Conservation (phyloP, 2,797 vertebrate species). For the Myotis pilosus region DNA sequence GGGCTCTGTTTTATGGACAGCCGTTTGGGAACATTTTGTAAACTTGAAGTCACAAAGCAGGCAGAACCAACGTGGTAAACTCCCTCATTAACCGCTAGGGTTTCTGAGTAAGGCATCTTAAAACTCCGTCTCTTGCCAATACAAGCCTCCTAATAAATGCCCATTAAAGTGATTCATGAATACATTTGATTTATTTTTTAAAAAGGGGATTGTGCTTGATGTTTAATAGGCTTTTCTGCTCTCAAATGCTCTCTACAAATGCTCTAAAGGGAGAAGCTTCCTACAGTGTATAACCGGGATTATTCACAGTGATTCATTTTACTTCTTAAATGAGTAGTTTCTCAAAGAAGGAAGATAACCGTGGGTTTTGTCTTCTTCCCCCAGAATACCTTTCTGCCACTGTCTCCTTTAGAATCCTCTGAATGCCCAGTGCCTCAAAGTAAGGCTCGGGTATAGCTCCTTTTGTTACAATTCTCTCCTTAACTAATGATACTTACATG, state of each 20-base stretch:
- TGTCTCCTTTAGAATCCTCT: background rate
- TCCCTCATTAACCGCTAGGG: background rate
- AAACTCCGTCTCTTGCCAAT: background rate
- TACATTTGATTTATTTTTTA: background rate
- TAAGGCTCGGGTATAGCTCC: background rate
- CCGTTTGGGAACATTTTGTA: background rate
- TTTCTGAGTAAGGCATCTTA: background rate
- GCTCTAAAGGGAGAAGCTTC: background rate
- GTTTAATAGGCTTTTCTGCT: background rate
- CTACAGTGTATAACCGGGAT: background rate
- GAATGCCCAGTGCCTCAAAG: background rate
- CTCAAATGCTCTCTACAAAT: background rate
- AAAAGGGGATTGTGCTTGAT: background rate
- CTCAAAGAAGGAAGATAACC: background rate
- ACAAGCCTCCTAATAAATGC: constrained; percentile 22
- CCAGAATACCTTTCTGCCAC: background rate
- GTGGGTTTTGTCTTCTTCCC: background rate
- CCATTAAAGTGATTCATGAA: constrained; percentile 25
- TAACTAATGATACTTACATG: background rate
- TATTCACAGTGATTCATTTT: background rate
- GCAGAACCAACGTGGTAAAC: background rate
- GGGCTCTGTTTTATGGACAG: background rate
- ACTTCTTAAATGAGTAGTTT: background rate
- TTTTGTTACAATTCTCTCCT: background rate
- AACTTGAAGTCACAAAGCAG: constrained; percentile 29